Evolutionary conservation across 2,797 vertebrate genomes (phyloP).

Genomic region (Eidolon dupreanum): DNA sequence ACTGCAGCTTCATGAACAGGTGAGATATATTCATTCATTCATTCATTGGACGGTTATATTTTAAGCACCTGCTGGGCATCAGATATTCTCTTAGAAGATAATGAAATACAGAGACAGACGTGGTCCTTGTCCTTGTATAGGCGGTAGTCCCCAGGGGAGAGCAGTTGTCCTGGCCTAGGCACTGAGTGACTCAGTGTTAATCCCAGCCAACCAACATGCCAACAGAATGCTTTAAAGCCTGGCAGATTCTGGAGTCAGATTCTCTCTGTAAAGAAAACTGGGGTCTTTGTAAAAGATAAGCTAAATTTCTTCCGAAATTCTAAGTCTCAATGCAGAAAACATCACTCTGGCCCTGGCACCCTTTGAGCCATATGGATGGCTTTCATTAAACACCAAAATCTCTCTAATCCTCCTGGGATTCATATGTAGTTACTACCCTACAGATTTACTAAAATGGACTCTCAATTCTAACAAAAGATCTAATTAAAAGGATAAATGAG

Average conservation of each 20-base stretch:
- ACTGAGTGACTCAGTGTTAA: neutral
- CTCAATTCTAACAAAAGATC: neutral
- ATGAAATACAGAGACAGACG: neutral
- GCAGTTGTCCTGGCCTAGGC: neutral
- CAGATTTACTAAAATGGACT: neutral
- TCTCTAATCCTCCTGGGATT: neutral
- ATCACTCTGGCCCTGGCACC: neutral
- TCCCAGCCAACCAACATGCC: neutral
- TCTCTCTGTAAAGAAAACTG: neutral
- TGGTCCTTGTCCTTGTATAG: neutral
- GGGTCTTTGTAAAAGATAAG: neutral
- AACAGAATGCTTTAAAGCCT: neutral
- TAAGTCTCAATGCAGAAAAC: neutral
- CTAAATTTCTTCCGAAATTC: neutral
- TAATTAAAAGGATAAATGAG: neutral
- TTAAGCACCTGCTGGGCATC: neutral
- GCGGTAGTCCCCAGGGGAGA: neutral
- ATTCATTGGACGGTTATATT: neutral
- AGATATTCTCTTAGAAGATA: neutral
- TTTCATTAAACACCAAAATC: neutral
- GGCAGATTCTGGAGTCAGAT: rapidly evolving
- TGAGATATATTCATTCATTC: neutral
- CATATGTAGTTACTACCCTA: neutral
- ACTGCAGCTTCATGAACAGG: neutral
- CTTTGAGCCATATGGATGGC: neutral